These are phyloP conservation scores for Micrasema longulum DNA, from an alignment of 1,140 invertebrate species.

Conservation along the genomic window DNA sequence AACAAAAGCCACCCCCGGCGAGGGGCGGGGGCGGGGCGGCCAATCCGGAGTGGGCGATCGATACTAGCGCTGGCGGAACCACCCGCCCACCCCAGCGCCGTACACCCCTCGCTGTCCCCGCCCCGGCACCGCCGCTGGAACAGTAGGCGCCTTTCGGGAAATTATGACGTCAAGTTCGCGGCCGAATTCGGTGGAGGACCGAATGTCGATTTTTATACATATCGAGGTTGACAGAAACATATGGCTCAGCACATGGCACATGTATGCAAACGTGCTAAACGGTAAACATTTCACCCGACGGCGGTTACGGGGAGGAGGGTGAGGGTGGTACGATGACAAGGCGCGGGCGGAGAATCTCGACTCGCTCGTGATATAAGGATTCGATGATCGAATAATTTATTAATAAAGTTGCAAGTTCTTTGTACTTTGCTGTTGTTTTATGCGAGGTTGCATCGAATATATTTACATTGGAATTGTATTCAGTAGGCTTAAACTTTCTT, in stretches of 20 bases:
- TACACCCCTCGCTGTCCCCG: slow-evolving; percentile 19
- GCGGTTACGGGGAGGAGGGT: not conserved
- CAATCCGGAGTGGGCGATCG: slow-evolving; percentile 50
- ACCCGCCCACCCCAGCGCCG: slow-evolving; percentile 17
- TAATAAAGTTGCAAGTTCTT: too few relatives aligned
- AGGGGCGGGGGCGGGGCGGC: slow-evolving; percentile 34
- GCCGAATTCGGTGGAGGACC: slow-evolving; percentile 22
- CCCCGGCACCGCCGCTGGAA: slow-evolving; percentile 15
- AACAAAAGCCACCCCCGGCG: slow-evolving; percentile 46
- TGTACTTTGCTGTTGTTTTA: too few relatives aligned
- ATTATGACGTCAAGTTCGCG: slow-evolving; percentile 55
- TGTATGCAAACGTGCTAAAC: slow-evolving; percentile 8
- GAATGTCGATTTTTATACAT: slow-evolving; percentile 36
- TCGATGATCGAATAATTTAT: too few relatives aligned
- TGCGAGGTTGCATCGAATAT: too few relatives aligned
- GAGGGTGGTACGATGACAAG: not conserved
- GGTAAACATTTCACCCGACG: not conserved
- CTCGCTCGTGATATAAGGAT: too few relatives aligned
- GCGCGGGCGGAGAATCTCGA: slow-evolving; percentile 4
- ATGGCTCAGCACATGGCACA: not conserved
- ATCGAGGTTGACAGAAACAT: slow-evolving; percentile 17
- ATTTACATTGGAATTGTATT: too few relatives aligned
- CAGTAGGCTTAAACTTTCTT: too few relatives aligned
- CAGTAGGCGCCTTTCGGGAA: slow-evolving; percentile 17
- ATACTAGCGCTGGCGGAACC: slow-evolving; percentile 42